Evolutionary conservation across 2,797 vertebrate genomes (phyloP).

Genomic region (Channallabes apus): DNA sequence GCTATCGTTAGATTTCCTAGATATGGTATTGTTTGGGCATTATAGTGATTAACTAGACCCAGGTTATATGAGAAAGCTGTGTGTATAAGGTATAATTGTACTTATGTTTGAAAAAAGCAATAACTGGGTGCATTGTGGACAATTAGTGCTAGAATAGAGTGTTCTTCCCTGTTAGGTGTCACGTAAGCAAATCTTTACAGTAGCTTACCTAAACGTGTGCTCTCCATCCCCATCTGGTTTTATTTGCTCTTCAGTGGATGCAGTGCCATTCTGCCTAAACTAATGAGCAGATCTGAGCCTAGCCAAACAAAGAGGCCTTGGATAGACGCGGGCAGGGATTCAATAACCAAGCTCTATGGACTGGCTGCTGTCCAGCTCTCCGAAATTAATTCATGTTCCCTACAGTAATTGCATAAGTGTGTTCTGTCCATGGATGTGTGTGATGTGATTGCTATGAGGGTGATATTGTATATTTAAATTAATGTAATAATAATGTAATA

Average conservation of each 20-base stretch:
- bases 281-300: slow-evolving; percentile 74
- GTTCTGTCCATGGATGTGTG: slow-evolving; percentile 54
- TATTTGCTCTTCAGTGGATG: slow-evolving; percentile 45
- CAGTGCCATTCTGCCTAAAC: slow-evolving; percentile 56
- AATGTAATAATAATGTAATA: slow-evolving; percentile 55
- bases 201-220: slow-evolving; percentile 41
- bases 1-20: neutral
- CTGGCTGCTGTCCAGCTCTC: slow-evolving; percentile 70
- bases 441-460: neutral
- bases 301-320: slow-evolving; percentile 72
- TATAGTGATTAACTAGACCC: neutral
- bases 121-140: neutral
- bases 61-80: neutral
- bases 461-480: slow-evolving; percentile 49
- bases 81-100: neutral
- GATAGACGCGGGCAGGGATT: slow-evolving; percentile 64
- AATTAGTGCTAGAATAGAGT: slow-evolving; percentile 2
- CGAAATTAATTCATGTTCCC: slow-evolving; percentile 70
- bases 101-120: neutral
- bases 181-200: slow-evolving; percentile 37
- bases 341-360: slow-evolving; percentile 68
- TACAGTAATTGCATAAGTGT: slow-evolving; percentile 67
- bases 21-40: neutral
- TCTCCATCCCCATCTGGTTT: slow-evolving; percentile 48
- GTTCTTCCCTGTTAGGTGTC: slow-evolving; percentile 22